phyloP scores from a whole-genome alignment of 1,140 invertebrate species.

The Triops cancriformis region DNA sequence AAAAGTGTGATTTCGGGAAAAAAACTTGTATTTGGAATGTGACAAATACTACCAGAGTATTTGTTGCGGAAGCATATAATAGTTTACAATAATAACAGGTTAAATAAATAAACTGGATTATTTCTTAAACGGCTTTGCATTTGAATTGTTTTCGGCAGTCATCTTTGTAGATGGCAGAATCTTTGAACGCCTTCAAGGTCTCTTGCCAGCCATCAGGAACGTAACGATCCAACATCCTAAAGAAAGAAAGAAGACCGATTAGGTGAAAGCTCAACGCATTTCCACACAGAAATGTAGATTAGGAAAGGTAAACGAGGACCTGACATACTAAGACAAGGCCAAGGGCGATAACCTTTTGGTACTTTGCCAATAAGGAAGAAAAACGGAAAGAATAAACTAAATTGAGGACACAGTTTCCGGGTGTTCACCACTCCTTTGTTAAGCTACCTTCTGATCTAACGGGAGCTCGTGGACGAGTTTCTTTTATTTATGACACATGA shows the following conservation, averaged over 20 bases:
- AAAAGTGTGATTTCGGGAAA: neutral
- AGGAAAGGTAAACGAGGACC: neutral
- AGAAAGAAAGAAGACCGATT: neutral
- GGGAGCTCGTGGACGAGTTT: neutral
- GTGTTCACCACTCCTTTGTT: neutral
- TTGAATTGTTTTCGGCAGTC: slow-evolving; percentile 28
- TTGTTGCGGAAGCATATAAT: neutral
- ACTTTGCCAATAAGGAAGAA: neutral
- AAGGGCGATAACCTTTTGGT: slow-evolving; percentile 10
- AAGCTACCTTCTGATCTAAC: neutral
- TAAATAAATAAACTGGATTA: neutral
- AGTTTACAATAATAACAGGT: slow-evolving; percentile 14
- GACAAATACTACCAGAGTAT: slow-evolving; percentile 9
- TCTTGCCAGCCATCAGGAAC: slow-evolving; percentile 27
- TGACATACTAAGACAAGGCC: neutral
- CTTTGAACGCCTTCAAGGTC: slow-evolving; percentile 22
- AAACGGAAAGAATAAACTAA: neutral
- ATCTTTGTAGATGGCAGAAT: slow-evolving; percentile 28
- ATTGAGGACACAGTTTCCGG: neutral
- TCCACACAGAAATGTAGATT: neutral
- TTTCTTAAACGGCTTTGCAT: slow-evolving; percentile 6
- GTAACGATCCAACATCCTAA: slow-evolving; percentile 27
- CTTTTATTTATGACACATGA: too few relatives aligned
- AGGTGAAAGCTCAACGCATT: neutral
- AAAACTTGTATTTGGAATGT: neutral